phyloP scores from a whole-genome alignment of 2,797 vertebrate species.

The Silurus aristotelis region DNA sequence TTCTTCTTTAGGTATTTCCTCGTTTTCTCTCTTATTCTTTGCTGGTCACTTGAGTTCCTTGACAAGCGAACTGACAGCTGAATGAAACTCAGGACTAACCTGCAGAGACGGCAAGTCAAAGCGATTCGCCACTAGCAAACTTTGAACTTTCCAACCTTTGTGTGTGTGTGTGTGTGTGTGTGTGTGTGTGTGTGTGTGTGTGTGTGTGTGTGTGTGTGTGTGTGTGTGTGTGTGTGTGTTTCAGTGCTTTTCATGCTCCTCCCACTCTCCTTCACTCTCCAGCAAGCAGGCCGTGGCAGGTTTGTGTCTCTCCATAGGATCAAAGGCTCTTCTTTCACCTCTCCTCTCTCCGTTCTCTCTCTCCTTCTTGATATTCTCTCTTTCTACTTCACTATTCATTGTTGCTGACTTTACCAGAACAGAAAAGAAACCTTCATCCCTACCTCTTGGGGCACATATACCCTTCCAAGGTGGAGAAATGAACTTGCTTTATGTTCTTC shows the following conservation, averaged over 20 bases:
- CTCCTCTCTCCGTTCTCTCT: slow-evolving; percentile 28
- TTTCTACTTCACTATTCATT: slow-evolving; percentile 7
- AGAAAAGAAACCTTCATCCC: slow-evolving; percentile 35
- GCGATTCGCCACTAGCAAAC: slow-evolving; percentile 42
- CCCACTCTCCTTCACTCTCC: slow-evolving; percentile 44
- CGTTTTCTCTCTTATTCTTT: background rate
- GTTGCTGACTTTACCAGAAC: slow-evolving; percentile 36
- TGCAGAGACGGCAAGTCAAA: slow-evolving; percentile 33
- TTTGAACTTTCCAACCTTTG: slow-evolving; percentile 51
- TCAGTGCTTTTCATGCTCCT: slow-evolving; percentile 26
- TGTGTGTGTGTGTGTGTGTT: background rate
- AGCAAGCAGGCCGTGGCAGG: slow-evolving; percentile 53
- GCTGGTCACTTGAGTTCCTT: slow-evolving; percentile 3
- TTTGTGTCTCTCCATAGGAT: slow-evolving; percentile 42
- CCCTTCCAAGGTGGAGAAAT: slow-evolving; percentile 26
- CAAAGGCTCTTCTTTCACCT: slow-evolving; percentile 45
- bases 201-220: background rate
- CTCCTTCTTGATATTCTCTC: slow-evolving; percentile 33
- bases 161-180: background rate
- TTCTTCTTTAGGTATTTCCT: slow-evolving; percentile 8
- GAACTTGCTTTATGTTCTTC: background rate
- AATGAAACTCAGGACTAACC: slow-evolving; percentile 41
- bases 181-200: background rate
- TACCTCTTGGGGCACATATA: slow-evolving; percentile 18
- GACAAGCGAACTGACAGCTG: slow-evolving; percentile 38